Conservation (phyloP, 1,140 invertebrate species). For the Dreissena rostriformis region DNA sequence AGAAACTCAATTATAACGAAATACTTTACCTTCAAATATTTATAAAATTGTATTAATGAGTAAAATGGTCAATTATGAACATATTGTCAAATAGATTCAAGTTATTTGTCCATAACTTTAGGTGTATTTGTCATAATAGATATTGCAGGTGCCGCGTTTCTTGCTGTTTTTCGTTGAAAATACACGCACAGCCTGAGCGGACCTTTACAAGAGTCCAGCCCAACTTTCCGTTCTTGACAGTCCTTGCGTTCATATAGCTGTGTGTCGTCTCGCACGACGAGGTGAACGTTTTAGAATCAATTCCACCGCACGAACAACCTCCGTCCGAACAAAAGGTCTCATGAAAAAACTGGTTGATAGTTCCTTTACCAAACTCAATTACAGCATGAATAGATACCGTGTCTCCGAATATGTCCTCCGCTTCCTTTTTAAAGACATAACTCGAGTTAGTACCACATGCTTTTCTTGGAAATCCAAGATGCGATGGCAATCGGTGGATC, state of each 20-base stretch:
- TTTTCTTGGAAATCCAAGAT: slow-evolving; percentile 14
- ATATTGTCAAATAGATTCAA: too few relatives aligned
- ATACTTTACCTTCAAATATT: too few relatives aligned
- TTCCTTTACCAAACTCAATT: slow-evolving; percentile 5
- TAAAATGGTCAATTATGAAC: too few relatives aligned
- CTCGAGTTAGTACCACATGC: slow-evolving; percentile 8
- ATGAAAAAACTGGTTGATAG: slow-evolving; percentile 33
- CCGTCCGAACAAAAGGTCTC: slow-evolving; percentile 36
- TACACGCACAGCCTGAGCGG: slow-evolving; percentile 34
- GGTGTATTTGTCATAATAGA: too few relatives aligned
- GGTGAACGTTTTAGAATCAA: slow-evolving; percentile 16
- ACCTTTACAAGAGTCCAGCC: slow-evolving; percentile 42
- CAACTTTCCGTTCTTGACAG: slow-evolving; percentile 27
- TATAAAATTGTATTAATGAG: too few relatives aligned
- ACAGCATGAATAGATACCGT: slow-evolving; percentile 20
- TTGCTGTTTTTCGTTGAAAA: neutral
- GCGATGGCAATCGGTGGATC: too few relatives aligned
- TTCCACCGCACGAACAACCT: slow-evolving; percentile 19
- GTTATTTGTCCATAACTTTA: too few relatives aligned
- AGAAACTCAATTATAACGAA: too few relatives aligned
- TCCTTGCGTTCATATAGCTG: slow-evolving; percentile 24
- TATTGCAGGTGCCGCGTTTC: neutral
- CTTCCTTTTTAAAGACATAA: slow-evolving; percentile 3
- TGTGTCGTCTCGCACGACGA: slow-evolving; percentile 39
- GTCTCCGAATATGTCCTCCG: slow-evolving; percentile 44